Evolutionary conservation across 2,797 vertebrate genomes (phyloP), one percentile per base, ranked within the genome.

Genomic region (Sandelia bainsii): DNA sequence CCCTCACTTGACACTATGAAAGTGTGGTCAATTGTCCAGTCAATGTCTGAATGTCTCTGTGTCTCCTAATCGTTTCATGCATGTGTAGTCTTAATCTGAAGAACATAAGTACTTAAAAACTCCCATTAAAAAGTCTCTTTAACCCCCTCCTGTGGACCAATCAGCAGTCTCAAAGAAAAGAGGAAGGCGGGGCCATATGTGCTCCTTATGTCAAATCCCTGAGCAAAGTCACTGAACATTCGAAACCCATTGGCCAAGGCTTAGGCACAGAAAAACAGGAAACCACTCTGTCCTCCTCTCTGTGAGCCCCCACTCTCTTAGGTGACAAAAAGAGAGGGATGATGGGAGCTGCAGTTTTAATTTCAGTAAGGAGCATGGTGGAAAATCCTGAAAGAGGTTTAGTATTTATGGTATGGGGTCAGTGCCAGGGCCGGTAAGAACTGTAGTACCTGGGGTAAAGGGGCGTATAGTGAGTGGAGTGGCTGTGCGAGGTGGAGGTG

Each of bases 391-490:
- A n/a, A 62, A 65, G 64, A 62, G 6, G 25, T 25, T 25, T 25
- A 77, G 64, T 62, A 42, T 60, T 69, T 51, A 51, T 1, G 63
- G 48, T 34, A 45, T 23, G 32, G 32, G 8, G 3, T 96, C 94
- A 96, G 87, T 95, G 94, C 81, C 95, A 94, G 82, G 96, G 95
- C 84, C 95, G 93, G 88, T 97, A 96, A 75, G 95, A 95, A 88
- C 87, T 87, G 82, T 92, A 91, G 85, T 91, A 87, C 82, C 93
- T 88, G 48, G 93, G 83, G 74, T 93, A 93, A 42, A 92, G 86
- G 29, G 91, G 93, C 0, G 80, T 90, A 82, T 94, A 94, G 84
- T 87, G 83, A 50, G 75, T 48, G 6, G 89, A 75, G 54, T 93
- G 93, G 58, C 67, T 89, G 79, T 92, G 91, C 51, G 87, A 80